Base-by-base conservation (phyloP, 2,113 vertebrate species). In the Chaenogobius annularis region DNA sequence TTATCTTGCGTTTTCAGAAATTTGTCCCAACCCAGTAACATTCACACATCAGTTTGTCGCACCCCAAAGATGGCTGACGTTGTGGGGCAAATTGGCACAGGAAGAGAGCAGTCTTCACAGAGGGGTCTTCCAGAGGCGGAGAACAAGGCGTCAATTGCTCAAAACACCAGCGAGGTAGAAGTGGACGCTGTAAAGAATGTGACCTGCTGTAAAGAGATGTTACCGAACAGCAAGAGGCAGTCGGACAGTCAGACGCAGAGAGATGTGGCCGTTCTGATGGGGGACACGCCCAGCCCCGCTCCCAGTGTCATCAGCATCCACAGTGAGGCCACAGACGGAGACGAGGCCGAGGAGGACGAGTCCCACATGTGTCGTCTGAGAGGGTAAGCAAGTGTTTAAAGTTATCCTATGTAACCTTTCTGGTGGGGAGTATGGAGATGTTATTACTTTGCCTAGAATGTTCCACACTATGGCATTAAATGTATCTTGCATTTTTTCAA, bases 221-320 rank as follows among this genome's bases (percentile, higher is more conserved):
- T 73, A 69, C 93, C 93, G 79, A 89, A 90, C 20, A 87, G 90
- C n/a, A 83, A 81, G 7, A 85, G 72, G 35, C 86, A 85, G 77
- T 76, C 85, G 3, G 84, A 83, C 69, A 79, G 74, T 55, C 83
- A 85, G n/a, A 80, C 78, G 22, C 91, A 92, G 77, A 73, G 83
- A 40, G 87, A 92, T 3, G 81, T 85, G 47, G 78, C 95, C 0
- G 94, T 97, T 62, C 84, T 98, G 74, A 96, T 97, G 15, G 94
- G 93, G 0, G 82, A 96, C 79, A 95, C 96, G 1, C 96, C 96
- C 0, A 99, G 98, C 86, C 97, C 97, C 0, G 88, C 94, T 0
- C 91, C 93, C 87, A 99, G 97, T 0, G 94, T 98, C 20, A 97
- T 99, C 90, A 98, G 96, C 85, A 97, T 99, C 73, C 96, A 93